Base-by-base conservation (phyloP, 2,888 invertebrate species). In the Machimus rusticus region DNA sequence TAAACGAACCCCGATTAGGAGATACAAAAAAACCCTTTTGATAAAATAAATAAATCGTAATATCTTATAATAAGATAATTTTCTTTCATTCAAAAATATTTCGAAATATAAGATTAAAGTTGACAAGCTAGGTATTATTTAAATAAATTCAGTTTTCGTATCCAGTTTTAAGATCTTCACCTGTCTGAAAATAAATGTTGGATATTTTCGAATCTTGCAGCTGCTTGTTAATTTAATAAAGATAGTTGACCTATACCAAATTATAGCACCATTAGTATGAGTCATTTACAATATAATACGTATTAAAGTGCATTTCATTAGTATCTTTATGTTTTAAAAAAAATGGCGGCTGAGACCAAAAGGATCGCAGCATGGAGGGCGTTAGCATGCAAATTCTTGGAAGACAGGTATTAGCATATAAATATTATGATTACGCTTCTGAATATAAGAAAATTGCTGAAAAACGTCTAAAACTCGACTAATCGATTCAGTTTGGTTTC, bases 401-500 rank as follows among this genome's bases (percentile, higher is more conserved):
- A 66, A 66, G 66, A 66, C 28, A 66, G 66, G 28, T 12, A 66
- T 66, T 66, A 66, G 28, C 66, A 66, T 66, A 66, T 66, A 66
- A 66, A 66, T 66, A 66, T 66, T 66, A 66, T 66, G 23, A 66
- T 66, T 66, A 66, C 28, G 66, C 66, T n/a, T 12, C 66, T 66
- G 66, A 66, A 28, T 28, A 19, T 66, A 2, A 66, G 12, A 66
- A 66, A 66, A 66, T 66, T 66, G 66, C 28, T 66, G 66, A 66
- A 66, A 66, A 66, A 66, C 66, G 66, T 66, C 28, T 66, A 66
- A 66, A 66, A 66, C 66, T 66, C 66, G 8, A 66, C 23, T 46
- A 85, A 85, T 74, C 74, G 74, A 74, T 82, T 31, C 31, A 34
- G 34, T 82, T 57, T 74, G 79, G 46, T 74, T 74, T 46, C 74